Conservation (phyloP, 1,140 invertebrate genomes). For the Calycopis cecrops region DNA sequence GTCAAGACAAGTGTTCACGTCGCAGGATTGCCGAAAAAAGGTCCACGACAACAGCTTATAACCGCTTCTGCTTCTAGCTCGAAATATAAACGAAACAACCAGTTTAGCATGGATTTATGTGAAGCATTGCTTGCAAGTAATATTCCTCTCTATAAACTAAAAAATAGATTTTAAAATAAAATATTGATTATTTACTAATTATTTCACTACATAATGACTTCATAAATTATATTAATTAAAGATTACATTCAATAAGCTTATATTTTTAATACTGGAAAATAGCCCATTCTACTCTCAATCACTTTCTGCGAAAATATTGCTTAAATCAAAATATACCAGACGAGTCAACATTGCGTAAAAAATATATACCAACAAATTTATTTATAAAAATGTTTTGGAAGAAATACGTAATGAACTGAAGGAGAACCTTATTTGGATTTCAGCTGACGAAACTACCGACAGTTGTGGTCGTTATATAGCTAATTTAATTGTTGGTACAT, state of each 20-base stretch:
- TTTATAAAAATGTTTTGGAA: conserved; percentile 10
- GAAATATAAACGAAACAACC: conserved; percentile 7
- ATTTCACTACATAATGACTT: too few species aligned
- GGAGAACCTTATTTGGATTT: conserved; percentile 16
- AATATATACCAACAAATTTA: conserved; percentile 12
- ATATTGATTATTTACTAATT: too few species aligned
- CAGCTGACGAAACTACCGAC: conserved; percentile 15
- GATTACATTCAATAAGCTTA: too few species aligned
- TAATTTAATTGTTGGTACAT: conserved; percentile 1
- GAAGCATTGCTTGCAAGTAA: conserved; percentile 12
- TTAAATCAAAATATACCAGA: conserved; percentile 14
- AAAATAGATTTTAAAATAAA: too few species aligned
- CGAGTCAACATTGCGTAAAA: conserved; percentile 14
- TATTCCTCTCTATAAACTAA: conserved; percentile 13
- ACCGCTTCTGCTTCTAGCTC: conserved; percentile 8
- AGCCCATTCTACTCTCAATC: conserved; percentile 8
- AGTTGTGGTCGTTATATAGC: conserved; percentile 1
- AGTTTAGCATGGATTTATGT: conserved; percentile 13
- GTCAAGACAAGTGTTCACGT: conserved; percentile 13
- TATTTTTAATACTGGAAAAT: too few species aligned
- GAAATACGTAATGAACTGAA: conserved; percentile 17
- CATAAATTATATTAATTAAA: too few species aligned
- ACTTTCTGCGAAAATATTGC: conserved; percentile 16
- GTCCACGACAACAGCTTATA: conserved; percentile 14
- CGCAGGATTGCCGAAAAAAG: conserved; percentile 11